Evolutionary conservation across 1,140 invertebrate species (phyloP).

Genomic region (Magallana ariakensis): DNA sequence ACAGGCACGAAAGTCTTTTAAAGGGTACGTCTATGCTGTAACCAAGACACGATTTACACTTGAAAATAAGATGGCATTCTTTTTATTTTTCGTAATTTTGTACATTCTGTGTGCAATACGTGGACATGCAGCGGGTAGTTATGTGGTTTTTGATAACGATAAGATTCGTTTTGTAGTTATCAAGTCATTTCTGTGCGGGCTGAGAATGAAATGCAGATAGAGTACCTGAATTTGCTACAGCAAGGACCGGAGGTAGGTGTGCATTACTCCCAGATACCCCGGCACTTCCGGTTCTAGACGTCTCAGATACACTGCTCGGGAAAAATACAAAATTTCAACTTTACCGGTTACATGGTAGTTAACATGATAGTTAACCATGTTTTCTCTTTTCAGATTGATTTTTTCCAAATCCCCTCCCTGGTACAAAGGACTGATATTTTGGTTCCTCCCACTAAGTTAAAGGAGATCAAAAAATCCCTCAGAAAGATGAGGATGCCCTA

Average conservation of each 20-base stretch:
- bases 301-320: too few relatives aligned
- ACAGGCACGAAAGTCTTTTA: neutral
- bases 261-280: too few relatives aligned
- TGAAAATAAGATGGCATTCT: too few relatives aligned
- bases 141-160: too few relatives aligned
- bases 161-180: neutral
- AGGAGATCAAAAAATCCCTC: neutral
- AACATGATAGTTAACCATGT: too few relatives aligned
- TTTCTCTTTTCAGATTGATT: neutral
- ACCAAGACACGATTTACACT: too few relatives aligned
- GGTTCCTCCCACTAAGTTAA: neutral
- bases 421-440: neutral
- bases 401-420: slow-evolving; percentile 15
- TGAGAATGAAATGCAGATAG: slow-evolving; percentile 7
- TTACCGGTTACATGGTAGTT: too few relatives aligned
- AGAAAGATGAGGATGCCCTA: neutral
- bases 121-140: too few relatives aligned
- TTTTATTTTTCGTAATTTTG: too few relatives aligned
- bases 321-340: too few relatives aligned
- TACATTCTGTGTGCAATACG: too few relatives aligned
- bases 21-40: neutral
- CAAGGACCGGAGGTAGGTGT: neutral
- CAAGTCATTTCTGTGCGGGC: neutral
- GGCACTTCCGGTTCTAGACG: too few relatives aligned
- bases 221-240: neutral